Evolutionary conservation across 2,797 vertebrate genomes (phyloP), one percentile per base, ranked within the genome.

Genomic region (Anomalospiza imberbis): DNA sequence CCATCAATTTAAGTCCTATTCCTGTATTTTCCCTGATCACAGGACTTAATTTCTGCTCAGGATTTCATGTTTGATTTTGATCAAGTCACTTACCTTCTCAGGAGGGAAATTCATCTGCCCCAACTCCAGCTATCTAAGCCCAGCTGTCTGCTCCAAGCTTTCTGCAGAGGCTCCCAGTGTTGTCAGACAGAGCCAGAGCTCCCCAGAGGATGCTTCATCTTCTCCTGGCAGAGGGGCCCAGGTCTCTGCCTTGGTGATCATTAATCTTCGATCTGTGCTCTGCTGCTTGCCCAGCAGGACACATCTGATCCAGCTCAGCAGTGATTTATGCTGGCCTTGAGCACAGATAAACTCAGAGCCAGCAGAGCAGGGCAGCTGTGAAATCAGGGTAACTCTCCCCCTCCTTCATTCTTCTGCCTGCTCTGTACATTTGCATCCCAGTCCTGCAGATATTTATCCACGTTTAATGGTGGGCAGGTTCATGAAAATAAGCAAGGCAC

Each of bases 301-400:
- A n/a, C 83, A 91, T 95, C 96, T 93, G 96, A 95, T 93, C 70
- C 91, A 89, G 51, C 89, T 82, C 94, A 91, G 92, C 51, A 79
- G 63, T 93, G 93, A 96, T 96, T 96, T 94, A 95, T 88, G 54
- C 76, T 75, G 85, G 68, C 85, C 91, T 61, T 66, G 55, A 58
- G 85, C 94, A 75, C 91, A 79, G 85, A 95, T 79, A 42, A 76
- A 70, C 90, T 55, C 71, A 3, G 48, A 90, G 83, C 83, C 83
- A 90, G 80, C 44, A 53, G 93, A 91, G 82, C 72, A 76, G 89
- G 89, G 85, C 83, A 76, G 88, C 91, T 90, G 91, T 60, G 60
- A 85, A 74, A 89, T 2, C 17, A 88, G 85, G 57, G 84, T 34
- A 77, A 45, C 75, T 90, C 85, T 70, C 60, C 34, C 63, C 25